A percentile compares a stretch with the other conserved stretches of the same genome.
Evolutionary conservation across 2,113 vertebrate genomes (phyloP).

Genomic region (Boulengeromyrus knoepffleri): DNA sequence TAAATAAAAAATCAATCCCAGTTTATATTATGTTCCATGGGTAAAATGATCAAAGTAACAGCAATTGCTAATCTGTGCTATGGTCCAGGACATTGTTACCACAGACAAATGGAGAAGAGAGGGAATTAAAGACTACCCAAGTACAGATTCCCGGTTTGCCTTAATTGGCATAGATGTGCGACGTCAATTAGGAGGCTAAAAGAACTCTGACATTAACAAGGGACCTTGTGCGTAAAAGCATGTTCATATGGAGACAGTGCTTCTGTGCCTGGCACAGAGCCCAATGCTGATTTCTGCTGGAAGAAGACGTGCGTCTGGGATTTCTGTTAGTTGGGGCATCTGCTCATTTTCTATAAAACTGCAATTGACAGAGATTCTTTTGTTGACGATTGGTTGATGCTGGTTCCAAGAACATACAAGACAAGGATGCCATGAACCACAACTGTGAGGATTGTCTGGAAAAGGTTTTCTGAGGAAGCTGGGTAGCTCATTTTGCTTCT

Average conservation of each 20-base stretch:
- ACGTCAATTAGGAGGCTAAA: neutral
- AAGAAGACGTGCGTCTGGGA: neutral
- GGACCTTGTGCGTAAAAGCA: neutral
- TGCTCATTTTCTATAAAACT: neutral
- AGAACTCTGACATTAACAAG: neutral
- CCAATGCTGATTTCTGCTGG: neutral
- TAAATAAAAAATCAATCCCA: neutral
- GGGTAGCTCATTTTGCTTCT: neutral
- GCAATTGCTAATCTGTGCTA: no score
- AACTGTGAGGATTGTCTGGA: neutral
- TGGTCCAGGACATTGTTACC: neutral
- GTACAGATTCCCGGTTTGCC: neutral
- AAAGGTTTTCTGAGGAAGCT: neutral
- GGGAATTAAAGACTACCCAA: neutral
- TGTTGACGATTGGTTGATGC: neutral
- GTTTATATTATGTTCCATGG: neutral
- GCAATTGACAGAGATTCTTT: neutral
- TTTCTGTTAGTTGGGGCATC: neutral
- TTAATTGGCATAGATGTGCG: neutral
- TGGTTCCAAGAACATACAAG: neutral
- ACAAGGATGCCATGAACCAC: neutral
- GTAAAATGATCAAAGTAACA: no score
- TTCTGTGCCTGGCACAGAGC: neutral
- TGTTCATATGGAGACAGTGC: neutral
- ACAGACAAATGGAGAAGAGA: neutral